Conservation (phyloP, 2,113 vertebrate species). For the Pachypanchax playfairii region DNA sequence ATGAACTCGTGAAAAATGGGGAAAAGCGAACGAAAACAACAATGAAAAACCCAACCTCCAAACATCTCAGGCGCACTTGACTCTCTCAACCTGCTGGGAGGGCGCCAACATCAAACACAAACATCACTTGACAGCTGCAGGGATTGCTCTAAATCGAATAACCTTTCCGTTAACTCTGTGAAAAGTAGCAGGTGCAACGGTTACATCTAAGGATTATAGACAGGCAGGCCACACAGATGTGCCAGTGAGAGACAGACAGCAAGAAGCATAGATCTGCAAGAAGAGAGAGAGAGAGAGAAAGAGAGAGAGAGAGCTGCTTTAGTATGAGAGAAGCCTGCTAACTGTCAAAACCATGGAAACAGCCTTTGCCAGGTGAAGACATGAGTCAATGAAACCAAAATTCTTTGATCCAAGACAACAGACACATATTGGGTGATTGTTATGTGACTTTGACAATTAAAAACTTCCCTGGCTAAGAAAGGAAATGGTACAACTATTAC, state of each 20-base stretch:
- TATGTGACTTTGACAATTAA: slow-evolving; percentile 25
- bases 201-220: slow-evolving; percentile 66
- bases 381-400: slow-evolving; percentile 41
- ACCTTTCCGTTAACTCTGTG: slow-evolving; percentile 70
- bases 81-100: slow-evolving; percentile 9
- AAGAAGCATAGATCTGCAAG: no score
- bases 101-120: slow-evolving; percentile 31
- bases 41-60: not conserved
- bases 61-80: slow-evolving; percentile 1
- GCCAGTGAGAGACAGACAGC: slow-evolving; percentile 48
- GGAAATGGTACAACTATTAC: slow-evolving; percentile 30
- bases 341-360: slow-evolving; percentile 78
- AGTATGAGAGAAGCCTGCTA: slow-evolving; percentile 58
- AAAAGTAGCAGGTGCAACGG: slow-evolving; percentile 71
- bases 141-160: slow-evolving; percentile 65
- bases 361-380: slow-evolving; percentile 61
- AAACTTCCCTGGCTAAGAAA: slow-evolving; percentile 11
- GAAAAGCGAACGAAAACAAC: not conserved
- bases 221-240: slow-evolving; percentile 67
- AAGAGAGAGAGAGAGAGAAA: slow-evolving; percentile 13
- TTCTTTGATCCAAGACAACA: slow-evolving; percentile 41
- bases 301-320: slow-evolving; percentile 10
- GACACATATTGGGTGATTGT: slow-evolving; percentile 5
- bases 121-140: slow-evolving; percentile 60
- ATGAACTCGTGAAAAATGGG: not conserved